Percentiles rank a stretch among this genome's conserved stretches.
Conservation (phyloP, 1,140 invertebrate species). For the Sesamia nonagrioides region DNA sequence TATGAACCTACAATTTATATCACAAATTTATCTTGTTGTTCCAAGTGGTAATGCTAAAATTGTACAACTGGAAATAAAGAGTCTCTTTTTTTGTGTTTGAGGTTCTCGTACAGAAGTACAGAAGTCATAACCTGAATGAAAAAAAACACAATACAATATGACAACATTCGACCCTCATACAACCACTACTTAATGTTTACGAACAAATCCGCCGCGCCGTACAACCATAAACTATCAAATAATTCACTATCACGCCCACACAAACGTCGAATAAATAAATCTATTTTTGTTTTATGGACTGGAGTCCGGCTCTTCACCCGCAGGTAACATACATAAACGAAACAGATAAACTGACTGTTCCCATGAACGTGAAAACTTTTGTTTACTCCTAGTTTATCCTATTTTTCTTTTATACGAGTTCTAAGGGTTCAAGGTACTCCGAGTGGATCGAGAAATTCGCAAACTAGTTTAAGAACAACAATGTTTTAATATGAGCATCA, state of each 20-base stretch:
- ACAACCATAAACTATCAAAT: constrained; percentile 49
- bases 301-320: constrained; percentile 44
- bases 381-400: constrained; percentile 27
- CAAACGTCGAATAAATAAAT: constrained; percentile 45
- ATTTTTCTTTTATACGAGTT: constrained; percentile 33
- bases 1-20: no score
- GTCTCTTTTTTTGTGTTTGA: no score
- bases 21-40: no score
- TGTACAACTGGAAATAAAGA: no score
- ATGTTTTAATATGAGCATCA: constrained; percentile 19
- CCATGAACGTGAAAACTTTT: constrained; percentile 49
- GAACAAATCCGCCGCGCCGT: constrained; percentile 9
- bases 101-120: no score
- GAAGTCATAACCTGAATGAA: neutral
- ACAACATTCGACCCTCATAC: neutral
- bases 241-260: constrained; percentile 46
- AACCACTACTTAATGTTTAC: constrained; percentile 5
- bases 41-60: no score
- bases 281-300: constrained; percentile 55
- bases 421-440: constrained; percentile 42
- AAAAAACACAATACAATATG: no score
- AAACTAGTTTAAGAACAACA: constrained; percentile 16
- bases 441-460: constrained; percentile 26
- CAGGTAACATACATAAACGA: constrained; percentile 52
- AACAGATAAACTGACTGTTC: constrained; percentile 46